Conservation (phyloP, 2,888 invertebrate species). For the Cetonia aurata region DNA sequence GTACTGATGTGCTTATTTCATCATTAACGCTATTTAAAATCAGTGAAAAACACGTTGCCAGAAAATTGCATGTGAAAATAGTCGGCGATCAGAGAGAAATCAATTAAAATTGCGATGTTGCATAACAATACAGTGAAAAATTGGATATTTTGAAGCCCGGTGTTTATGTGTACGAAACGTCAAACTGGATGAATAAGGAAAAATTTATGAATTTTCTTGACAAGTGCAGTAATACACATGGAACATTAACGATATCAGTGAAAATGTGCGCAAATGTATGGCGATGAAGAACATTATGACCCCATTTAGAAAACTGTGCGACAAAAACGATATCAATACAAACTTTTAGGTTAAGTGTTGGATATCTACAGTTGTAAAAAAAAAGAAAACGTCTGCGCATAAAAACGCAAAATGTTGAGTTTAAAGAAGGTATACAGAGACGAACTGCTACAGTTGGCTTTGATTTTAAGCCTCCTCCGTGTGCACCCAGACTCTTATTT, state of each 20-base stretch:
- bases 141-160: conserved; percentile 26
- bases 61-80: background rate
- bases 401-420: conserved; percentile 76
- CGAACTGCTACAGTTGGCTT: conserved; percentile 83
- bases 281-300: conserved; percentile 14
- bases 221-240: conserved; percentile 1
- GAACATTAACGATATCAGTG: background rate
- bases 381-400: background rate
- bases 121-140: conserved; percentile 18
- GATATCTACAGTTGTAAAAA: conserved; percentile 13
- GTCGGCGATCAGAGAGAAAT: background rate
- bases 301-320: conserved; percentile 14
- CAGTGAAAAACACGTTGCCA: conserved; percentile 21
- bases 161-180: conserved; percentile 37
- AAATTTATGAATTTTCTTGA: conserved; percentile 30
- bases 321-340: conserved; percentile 19
- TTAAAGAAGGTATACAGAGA: conserved; percentile 86
- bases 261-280: conserved; percentile 14
- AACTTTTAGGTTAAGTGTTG: conserved; percentile 45
- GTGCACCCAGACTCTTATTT: conserved; percentile 81
- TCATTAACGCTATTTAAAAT: conserved; percentile 2
- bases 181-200: conserved; percentile 45
- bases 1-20: conserved; percentile 23
- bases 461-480: conserved; percentile 84
- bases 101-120: background rate